Percentiles rank a stretch among this genome's conserved stretches.
Conservation (phyloP, 2,797 vertebrate species). For the Mycteria americana region DNA sequence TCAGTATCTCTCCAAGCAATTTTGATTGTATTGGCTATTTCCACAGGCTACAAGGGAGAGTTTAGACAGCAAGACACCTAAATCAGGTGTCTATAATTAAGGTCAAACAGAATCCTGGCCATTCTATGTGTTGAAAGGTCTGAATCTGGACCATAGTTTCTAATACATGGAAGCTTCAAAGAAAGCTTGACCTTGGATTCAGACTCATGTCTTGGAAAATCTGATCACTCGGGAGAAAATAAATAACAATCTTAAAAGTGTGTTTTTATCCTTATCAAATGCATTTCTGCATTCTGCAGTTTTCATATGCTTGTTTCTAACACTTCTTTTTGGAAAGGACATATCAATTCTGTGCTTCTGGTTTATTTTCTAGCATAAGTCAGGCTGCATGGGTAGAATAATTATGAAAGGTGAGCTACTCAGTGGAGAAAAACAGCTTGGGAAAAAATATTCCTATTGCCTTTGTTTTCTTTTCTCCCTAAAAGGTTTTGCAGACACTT, state of each 20-base stretch:
- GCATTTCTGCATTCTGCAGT: background rate
- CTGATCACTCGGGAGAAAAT: background rate
- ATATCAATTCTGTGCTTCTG: background rate
- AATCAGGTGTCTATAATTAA: background rate
- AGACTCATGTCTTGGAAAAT: background rate
- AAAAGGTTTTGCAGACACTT: constrained; percentile 20
- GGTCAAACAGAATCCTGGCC: background rate
- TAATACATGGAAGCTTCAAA: background rate
- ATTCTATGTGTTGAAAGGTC: background rate
- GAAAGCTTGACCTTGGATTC: background rate
- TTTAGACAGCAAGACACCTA: background rate
- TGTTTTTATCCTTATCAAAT: background rate
- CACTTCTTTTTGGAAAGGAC: background rate
- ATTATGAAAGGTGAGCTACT: background rate
- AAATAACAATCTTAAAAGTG: background rate
- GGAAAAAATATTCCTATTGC: background rate
- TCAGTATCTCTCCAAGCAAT: background rate
- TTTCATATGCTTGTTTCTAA: background rate
- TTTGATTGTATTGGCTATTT: background rate
- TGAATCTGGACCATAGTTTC: background rate
- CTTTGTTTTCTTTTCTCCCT: constrained; percentile 19
- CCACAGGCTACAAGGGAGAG: background rate
- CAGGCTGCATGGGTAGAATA: background rate
- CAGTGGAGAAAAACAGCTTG: background rate
- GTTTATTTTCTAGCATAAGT: background rate